These are phyloP conservation scores for Calameuta pallipes DNA, from an alignment of 2,888 invertebrate genomes.

Conservation along the genomic window DNA sequence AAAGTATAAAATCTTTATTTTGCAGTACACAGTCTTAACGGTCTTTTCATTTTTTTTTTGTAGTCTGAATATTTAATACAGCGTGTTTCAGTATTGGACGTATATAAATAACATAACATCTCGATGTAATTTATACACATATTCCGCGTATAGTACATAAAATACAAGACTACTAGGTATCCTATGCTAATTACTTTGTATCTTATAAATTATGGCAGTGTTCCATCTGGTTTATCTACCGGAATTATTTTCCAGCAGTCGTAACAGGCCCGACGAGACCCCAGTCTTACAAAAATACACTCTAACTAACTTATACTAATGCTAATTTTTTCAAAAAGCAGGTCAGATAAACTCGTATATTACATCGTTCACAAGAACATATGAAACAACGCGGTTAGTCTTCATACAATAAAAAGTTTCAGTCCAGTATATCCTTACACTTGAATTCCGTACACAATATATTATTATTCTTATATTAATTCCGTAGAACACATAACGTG, in stretches of 20 bases:
- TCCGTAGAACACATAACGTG: not conserved
- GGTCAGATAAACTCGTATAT: not conserved
- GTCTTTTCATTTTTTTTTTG: constrained; percentile 6
- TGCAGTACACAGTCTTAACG: constrained; percentile 16
- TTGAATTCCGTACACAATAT: not conserved
- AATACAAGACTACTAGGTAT: constrained; percentile 33
- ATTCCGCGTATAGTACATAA: constrained; percentile 39
- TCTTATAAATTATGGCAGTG: constrained; percentile 54
- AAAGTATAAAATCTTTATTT: constrained; percentile 54
- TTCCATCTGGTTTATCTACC: constrained; percentile 48
- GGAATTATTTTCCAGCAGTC: constrained; percentile 36
- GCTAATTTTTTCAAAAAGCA: not conserved
- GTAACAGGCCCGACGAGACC: constrained; percentile 44
- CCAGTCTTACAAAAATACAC: constrained; percentile 51
- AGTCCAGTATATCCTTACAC: not conserved
- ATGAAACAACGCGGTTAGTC: not conserved
- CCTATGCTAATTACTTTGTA: not conserved
- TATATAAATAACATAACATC: constrained; percentile 39
- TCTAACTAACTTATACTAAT: constrained; percentile 13
- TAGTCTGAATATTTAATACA: constrained; percentile 5
- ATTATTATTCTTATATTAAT: not conserved
- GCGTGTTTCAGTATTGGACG: not conserved
- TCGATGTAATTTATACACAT: constrained; percentile 35
- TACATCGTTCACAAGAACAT: not conserved
- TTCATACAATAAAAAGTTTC: not conserved